Evolutionary conservation across 2,888 invertebrate genomes (phyloP), one percentile per base, ranked within the genome.

Genomic region (Dione juno): DNA sequence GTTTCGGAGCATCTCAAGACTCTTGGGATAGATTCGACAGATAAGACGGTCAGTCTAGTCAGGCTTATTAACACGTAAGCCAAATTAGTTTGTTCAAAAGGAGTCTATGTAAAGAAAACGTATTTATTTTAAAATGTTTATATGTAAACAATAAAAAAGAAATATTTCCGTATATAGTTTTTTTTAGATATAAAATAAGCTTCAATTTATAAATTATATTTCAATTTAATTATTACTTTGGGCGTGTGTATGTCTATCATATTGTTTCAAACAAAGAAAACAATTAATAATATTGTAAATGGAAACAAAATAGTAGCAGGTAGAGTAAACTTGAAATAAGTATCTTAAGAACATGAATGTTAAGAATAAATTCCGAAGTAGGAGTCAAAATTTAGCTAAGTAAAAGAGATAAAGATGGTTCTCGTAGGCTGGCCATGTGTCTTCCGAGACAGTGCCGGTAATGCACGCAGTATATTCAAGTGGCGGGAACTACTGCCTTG

Each of bases 401-500:
- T 66, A 67, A 71, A 72, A 64, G 72, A 75, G 77, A 73, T 80
- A 82, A 80, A 79, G 78, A 76, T 78, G 80, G 64, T 75, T 48
- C 67, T 41, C n/a, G 57, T 65, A 52, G 77, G 78, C 74, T 67
- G 72, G 77, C 78, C 75, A 83, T 85, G 79, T 76, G 76, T 84
- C 84, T 85, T 82, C 57, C 57, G 73, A 78, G 79, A 83, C 81
- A 79, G 37, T 50, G 65, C 83, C 83, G 83, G 84, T 86, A 86
- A 86, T 85, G 83, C 80, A 79, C 75, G 78, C 75, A 83, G 81
- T 86, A 84, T 83, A 83, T 84, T 83, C 81, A 72, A 41, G 67
- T 71, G 21, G 58, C 50, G 71, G 64, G 59, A 68, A 40, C 68
- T 65, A 71, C 59, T 65, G 71, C 70, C 61, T 48, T 64, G 63